These are phyloP conservation scores for Callimorpha dominula DNA, from an alignment of 2,888 invertebrate species.

Conservation along the genomic window DNA sequence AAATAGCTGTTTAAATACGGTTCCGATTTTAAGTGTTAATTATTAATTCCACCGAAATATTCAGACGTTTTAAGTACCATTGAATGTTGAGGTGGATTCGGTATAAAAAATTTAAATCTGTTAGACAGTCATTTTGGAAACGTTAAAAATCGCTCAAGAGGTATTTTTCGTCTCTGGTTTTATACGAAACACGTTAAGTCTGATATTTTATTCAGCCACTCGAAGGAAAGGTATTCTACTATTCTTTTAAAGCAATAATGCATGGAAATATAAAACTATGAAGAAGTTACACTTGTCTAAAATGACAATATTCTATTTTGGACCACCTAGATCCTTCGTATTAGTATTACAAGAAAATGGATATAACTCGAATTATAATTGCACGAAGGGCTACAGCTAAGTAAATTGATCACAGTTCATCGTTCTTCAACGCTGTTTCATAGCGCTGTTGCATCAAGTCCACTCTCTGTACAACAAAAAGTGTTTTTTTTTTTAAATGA, in stretches of 20 bases:
- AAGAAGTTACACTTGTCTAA: not conserved
- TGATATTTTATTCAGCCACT: not conserved
- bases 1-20: not conserved
- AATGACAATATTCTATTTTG: not conserved
- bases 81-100: conserved; percentile 28
- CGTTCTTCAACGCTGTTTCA: too few relatives aligned
- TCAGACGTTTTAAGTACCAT: conserved; percentile 49
- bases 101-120: conserved; percentile 20
- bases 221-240: not conserved
- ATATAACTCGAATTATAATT: too few relatives aligned
- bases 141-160: conserved; percentile 2
- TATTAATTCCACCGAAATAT: conserved; percentile 45
- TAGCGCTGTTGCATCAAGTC: too few relatives aligned
- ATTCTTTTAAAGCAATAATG: not conserved
- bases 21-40: conserved; percentile 23
- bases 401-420: too few relatives aligned
- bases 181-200: not conserved
- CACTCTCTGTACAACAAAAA: too few relatives aligned
- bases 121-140: conserved; percentile 7
- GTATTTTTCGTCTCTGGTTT: not conserved
- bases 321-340: not conserved
- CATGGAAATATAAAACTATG: not conserved
- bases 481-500: too few relatives aligned
- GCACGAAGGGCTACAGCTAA: too few relatives aligned
- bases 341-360: not conserved